phyloP scores from a whole-genome alignment of 2,888 invertebrate species.

The Apodemia hepburni region DNA sequence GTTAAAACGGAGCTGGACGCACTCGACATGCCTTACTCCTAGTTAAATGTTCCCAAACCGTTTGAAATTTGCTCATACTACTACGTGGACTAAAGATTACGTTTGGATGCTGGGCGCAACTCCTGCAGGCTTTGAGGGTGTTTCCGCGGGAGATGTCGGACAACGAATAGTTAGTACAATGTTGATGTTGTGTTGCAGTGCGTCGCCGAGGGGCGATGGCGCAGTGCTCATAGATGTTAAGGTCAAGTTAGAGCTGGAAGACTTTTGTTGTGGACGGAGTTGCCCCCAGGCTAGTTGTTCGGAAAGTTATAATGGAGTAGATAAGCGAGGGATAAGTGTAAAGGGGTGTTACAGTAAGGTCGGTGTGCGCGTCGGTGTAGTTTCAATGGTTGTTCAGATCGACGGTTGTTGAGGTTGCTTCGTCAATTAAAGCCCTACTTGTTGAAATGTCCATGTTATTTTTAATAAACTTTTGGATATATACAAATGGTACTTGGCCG shows the following conservation, averaged over 20 bases:
- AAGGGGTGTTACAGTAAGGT: constrained; percentile 37
- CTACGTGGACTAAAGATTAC: constrained; percentile 33
- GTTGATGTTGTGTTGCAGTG: background rate
- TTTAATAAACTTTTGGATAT: constrained; percentile 51
- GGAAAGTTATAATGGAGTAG: constrained; percentile 48
- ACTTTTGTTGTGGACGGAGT: constrained; percentile 26
- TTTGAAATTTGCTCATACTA: constrained; percentile 37
- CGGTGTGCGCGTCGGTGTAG: constrained; percentile 49
- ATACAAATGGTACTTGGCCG: constrained; percentile 40
- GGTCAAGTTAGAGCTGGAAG: background rate
- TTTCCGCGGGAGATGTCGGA: background rate
- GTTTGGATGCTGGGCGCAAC: constrained; percentile 30
- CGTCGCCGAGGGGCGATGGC: no score
- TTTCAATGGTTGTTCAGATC: constrained; percentile 46
- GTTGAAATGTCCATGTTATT: constrained; percentile 65
- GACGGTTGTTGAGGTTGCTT: constrained; percentile 52
- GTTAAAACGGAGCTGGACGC: constrained; percentile 59
- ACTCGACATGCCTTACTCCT: constrained; percentile 50
- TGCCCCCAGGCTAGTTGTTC: constrained; percentile 31
- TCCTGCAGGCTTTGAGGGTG: constrained; percentile 21
- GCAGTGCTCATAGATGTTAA: no score
- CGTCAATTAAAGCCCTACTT: constrained; percentile 63
- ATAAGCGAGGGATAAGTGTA: constrained; percentile 42
- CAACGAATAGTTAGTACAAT: constrained; percentile 11
- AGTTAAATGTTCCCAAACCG: constrained; percentile 40